A percentile compares a stretch with the other conserved stretches of the same genome.
phyloP scores from a whole-genome alignment of 2,888 invertebrate genomes.

The Osedax fenrisi region DNA sequence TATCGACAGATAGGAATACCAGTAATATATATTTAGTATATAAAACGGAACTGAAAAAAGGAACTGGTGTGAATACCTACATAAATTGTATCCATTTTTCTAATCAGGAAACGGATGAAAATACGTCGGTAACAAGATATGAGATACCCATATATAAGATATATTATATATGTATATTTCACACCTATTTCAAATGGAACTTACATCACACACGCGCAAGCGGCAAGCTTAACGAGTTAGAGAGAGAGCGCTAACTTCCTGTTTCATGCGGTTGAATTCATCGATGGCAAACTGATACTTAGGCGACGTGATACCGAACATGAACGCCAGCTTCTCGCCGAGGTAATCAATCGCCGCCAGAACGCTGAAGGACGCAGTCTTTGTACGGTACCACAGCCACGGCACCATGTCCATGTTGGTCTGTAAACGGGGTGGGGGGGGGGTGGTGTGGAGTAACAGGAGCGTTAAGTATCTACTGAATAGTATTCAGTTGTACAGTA shows the following conservation, averaged over 20 bases:
- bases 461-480: background rate
- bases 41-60: too few species aligned
- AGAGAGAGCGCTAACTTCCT: constrained; percentile 52
- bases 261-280: constrained; percentile 63
- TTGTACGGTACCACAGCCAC: background rate
- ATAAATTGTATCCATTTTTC: too few species aligned
- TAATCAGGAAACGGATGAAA: too few species aligned
- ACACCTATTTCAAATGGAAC: too few species aligned
- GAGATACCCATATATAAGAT: too few species aligned
- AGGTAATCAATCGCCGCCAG: constrained; percentile 57
- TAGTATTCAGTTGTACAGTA: background rate
- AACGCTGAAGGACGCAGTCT: background rate
- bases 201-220: too few species aligned
- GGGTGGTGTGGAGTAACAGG: background rate
- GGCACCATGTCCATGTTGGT: background rate
- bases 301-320: constrained; percentile 75
- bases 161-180: too few species aligned
- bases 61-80: too few species aligned
- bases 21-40: too few species aligned
- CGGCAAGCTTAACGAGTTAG: too few species aligned
- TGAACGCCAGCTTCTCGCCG: constrained; percentile 67
- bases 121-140: too few species aligned
- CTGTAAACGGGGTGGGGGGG: background rate
- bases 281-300: constrained; percentile 76
- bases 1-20: too few species aligned